Evolutionary conservation across 1,140 invertebrate genomes (phyloP).

Genomic region (Drosophila sechellia): DNA sequence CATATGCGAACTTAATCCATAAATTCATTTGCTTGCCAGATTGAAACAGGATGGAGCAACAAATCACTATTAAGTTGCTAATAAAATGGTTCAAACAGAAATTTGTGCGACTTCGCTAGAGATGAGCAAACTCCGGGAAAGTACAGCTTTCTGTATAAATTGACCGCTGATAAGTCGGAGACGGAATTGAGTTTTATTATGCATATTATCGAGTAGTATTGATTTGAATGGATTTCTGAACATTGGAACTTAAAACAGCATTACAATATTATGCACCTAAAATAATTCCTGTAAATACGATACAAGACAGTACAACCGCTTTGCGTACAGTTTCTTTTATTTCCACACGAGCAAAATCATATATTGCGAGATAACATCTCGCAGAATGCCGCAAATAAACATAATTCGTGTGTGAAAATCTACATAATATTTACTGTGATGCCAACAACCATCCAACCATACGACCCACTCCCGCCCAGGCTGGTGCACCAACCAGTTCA

Average conservation of each 20-base stretch:
- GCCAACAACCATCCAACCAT: conserved; percentile 15
- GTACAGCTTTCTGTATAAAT: background rate
- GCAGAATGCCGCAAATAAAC: conserved; percentile 72
- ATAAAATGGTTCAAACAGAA: conserved; percentile 69
- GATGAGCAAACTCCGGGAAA: conserved; percentile 20
- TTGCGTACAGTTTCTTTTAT: conserved; percentile 51
- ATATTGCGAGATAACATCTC: conserved; percentile 59
- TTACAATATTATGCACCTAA: background rate
- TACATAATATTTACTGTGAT: conserved; percentile 83
- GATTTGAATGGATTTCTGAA: no score
- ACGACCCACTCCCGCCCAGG: conserved; percentile 5
- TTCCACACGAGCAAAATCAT: conserved; percentile 28
- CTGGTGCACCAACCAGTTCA: conserved; percentile 49
- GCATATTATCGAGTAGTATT: no score
- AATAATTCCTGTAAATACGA: background rate
- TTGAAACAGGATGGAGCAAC: conserved; percentile 31
- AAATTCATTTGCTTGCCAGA: conserved; percentile 50
- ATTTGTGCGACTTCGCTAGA: conserved; percentile 38
- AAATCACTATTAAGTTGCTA: conserved; percentile 70
- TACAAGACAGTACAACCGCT: background rate
- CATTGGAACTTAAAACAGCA: background rate
- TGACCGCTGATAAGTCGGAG: background rate
- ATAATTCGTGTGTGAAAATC: conserved; percentile 82
- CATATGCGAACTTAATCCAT: conserved; percentile 59
- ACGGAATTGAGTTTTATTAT: background rate